These are phyloP conservation scores for Drosophila equinoxialis DNA, from an alignment of 1,140 invertebrate species.

Conservation along the genomic window DNA sequence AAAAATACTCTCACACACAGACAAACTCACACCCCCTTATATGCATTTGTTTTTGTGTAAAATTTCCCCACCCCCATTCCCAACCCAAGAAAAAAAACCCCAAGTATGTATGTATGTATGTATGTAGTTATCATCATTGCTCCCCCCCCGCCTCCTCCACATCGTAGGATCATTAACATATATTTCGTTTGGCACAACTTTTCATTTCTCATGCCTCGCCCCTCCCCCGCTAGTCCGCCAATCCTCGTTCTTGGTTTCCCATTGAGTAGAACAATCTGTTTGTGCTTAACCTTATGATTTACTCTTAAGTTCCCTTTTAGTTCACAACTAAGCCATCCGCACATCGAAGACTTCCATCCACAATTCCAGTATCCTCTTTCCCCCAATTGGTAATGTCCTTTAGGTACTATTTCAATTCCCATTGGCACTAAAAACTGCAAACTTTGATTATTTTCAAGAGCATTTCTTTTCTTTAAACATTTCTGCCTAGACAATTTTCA, in stretches of 20 bases:
- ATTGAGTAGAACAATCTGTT: neutral
- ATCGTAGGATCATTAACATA: neutral
- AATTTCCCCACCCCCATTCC: neutral
- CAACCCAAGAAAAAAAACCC: neutral
- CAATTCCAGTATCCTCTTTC: neutral
- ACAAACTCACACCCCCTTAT: no score
- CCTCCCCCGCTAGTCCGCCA: no score
- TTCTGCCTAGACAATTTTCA: no score
- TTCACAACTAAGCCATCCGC: slow-evolving; percentile 21
- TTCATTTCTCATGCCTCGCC: neutral
- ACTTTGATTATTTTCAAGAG: no score
- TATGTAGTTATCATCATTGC: neutral
- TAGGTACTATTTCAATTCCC: neutral
- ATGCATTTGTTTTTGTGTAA: neutral
- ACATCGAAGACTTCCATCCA: slow-evolving; percentile 13
- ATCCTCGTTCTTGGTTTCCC: neutral
- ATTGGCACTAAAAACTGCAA: no score
- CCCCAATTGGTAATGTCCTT: slow-evolving; percentile 9
- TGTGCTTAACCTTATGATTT: neutral
- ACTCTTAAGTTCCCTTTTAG: neutral
- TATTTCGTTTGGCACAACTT: neutral
- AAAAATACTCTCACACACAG: neutral
- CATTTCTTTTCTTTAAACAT: neutral
- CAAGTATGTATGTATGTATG: no score
- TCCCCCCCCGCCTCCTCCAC: neutral